These are phyloP conservation scores for Dioctria linearis DNA, from an alignment of 2,888 invertebrate genomes.

Conservation along the genomic window DNA sequence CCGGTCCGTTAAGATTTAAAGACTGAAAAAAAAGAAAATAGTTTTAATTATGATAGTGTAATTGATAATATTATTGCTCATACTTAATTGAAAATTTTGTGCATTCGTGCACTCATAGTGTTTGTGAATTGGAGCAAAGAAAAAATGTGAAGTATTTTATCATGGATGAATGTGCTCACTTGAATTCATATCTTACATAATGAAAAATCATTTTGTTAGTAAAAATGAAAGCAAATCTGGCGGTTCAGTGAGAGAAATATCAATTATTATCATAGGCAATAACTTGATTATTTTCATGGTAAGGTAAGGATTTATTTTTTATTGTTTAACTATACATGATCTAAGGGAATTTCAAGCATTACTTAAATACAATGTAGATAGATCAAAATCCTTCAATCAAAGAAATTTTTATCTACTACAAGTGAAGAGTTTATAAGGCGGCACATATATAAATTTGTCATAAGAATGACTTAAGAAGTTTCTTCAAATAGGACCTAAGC, in stretches of 20 bases:
- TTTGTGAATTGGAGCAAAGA: conserved; percentile 29
- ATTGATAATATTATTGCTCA: no score
- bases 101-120: neutral
- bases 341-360: no score
- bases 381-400: no score
- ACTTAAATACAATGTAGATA: no score
- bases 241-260: conserved; percentile 9
- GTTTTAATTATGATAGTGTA: neutral
- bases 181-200: conserved; percentile 31
- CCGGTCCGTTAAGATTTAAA: conserved; percentile 68
- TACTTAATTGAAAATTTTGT: neutral
- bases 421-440: no score
- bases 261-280: neutral
- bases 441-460: no score
- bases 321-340: neutral
- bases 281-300: neutral
- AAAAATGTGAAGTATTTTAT: neutral
- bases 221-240: conserved; percentile 41
- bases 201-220: conserved; percentile 31
- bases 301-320: conserved; percentile 14
- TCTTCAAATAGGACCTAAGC: no score
- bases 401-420: no score
- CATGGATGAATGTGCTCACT: conserved; percentile 27
- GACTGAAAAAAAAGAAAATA: conserved; percentile 65
- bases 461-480: no score